These are phyloP conservation scores for Australoheros scitulus DNA, from an alignment of 2,113 vertebrate genomes.

Conservation along the genomic window DNA sequence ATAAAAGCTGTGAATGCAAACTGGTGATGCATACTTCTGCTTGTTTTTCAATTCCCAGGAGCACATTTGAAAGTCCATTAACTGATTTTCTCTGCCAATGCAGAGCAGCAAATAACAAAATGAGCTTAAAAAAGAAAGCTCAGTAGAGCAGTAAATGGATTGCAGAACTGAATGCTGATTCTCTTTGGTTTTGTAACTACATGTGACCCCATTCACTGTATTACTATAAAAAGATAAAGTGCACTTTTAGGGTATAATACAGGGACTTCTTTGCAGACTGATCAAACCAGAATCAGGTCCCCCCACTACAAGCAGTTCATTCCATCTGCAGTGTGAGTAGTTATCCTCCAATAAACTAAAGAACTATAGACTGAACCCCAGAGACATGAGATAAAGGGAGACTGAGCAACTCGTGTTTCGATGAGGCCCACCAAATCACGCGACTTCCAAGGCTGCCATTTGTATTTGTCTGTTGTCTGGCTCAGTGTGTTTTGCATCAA, in stretches of 20 bases:
- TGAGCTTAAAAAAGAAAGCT: background rate
- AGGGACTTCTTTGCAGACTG: background rate
- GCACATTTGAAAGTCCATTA: background rate
- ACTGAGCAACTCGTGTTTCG: too few species aligned
- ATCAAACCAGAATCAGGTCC: background rate
- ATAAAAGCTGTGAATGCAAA: background rate
- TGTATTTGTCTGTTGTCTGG: too few species aligned
- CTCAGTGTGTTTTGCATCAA: too few species aligned
- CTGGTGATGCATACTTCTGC: background rate
- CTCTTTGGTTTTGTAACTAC: background rate
- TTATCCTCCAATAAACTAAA: background rate
- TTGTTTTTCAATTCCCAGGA: background rate
- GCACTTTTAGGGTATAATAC: background rate
- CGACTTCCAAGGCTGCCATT: too few species aligned
- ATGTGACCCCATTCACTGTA: background rate
- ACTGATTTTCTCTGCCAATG: background rate
- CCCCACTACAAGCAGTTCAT: background rate
- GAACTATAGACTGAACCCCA: background rate
- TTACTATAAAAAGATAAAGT: background rate
- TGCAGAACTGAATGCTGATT: background rate
- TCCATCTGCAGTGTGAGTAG: background rate
- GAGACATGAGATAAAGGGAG: too few species aligned
- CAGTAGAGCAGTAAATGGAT: background rate
- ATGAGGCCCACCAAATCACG: too few species aligned
- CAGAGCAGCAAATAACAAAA: background rate